Conservation (phyloP, 2,888 invertebrate species). For the Agriopis marginaria region DNA sequence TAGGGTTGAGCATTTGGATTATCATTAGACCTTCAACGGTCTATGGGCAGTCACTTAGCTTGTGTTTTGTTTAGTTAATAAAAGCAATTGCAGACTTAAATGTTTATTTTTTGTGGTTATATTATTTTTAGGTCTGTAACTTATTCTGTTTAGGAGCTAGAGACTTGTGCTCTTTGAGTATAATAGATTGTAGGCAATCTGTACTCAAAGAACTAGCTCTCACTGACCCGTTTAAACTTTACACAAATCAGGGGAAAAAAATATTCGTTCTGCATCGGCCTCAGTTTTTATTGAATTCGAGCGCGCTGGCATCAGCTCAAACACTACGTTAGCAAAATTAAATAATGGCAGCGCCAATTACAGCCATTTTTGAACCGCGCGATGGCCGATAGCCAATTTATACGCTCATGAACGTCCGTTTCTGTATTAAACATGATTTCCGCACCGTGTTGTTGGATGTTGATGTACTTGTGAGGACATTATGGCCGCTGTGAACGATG, state of each 20-base stretch:
- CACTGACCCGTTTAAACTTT: background rate
- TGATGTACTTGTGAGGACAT: constrained; percentile 37
- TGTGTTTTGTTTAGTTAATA: too few species aligned
- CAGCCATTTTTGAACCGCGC: constrained; percentile 79
- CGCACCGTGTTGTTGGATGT: constrained; percentile 41
- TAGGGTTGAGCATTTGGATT: too few species aligned
- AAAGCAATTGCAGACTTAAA: too few species aligned
- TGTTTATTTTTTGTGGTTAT: too few species aligned
- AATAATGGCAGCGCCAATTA: constrained; percentile 82
- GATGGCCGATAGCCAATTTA: constrained; percentile 80
- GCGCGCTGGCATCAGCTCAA: constrained; percentile 78
- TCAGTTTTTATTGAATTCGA: constrained; percentile 77
- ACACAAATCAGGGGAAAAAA: constrained; percentile 52
- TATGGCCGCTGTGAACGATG: constrained; percentile 24
- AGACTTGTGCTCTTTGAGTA: too few species aligned
- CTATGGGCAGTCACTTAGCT: too few species aligned
- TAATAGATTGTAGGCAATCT: too few species aligned
- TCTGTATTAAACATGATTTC: constrained; percentile 56
- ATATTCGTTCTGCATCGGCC: constrained; percentile 60
- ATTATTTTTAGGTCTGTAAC: too few species aligned
- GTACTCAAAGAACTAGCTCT: too few species aligned
- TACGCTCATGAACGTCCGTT: constrained; percentile 55
- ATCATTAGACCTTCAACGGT: too few species aligned
- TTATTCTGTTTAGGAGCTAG: too few species aligned
- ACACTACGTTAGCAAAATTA: constrained; percentile 81